A percentile compares a stretch with the other conserved stretches of the same genome.
Evolutionary conservation across 53 echinoderm and acorn worm genomes (phyloP).

Genomic region (Patiria pectinifera): DNA sequence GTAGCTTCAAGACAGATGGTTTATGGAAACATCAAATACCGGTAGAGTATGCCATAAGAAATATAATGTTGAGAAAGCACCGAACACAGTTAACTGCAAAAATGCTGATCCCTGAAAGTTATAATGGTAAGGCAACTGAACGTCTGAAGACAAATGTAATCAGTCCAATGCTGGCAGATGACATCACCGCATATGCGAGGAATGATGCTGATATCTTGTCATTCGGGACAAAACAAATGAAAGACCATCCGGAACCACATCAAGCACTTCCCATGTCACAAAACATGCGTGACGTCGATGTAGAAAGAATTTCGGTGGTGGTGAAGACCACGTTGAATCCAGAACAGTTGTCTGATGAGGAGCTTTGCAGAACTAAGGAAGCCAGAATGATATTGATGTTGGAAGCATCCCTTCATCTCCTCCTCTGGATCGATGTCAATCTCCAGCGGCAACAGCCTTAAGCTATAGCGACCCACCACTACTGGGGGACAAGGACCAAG

Average conservation of each 20-base stretch:
- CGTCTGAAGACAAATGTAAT: neutral
- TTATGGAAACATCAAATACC: slow-evolving; percentile 47
- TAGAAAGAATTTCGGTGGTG: too few relatives aligned
- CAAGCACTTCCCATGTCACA: slow-evolving; percentile 57
- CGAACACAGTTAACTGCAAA: slow-evolving; percentile 47
- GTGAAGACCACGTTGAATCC: too few relatives aligned
- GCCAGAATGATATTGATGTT: too few relatives aligned
- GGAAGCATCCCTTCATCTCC: too few relatives aligned
- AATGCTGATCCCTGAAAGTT: slow-evolving; percentile 59
- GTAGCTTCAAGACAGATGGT: slow-evolving; percentile 39
- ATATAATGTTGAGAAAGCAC: slow-evolving; percentile 16
- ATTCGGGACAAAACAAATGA: slow-evolving; percentile 31
- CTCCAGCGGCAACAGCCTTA: too few relatives aligned
- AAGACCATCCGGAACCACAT: slow-evolving; percentile 30
- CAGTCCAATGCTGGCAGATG: slow-evolving; percentile 11
- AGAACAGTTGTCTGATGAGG: too few relatives aligned
- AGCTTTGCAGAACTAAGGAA: too few relatives aligned
- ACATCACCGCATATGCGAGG: neutral
- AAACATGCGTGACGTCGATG: slow-evolving; percentile 33
- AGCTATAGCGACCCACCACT: too few relatives aligned
- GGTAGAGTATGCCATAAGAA: slow-evolving; percentile 21
- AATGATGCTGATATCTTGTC: slow-evolving; percentile 20
- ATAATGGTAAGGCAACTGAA: neutral
- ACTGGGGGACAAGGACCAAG: too few relatives aligned
- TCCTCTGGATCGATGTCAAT: too few relatives aligned